phyloP scores from a whole-genome alignment of 2,113 vertebrate genomes.

The Recurvirostra avosetta region DNA sequence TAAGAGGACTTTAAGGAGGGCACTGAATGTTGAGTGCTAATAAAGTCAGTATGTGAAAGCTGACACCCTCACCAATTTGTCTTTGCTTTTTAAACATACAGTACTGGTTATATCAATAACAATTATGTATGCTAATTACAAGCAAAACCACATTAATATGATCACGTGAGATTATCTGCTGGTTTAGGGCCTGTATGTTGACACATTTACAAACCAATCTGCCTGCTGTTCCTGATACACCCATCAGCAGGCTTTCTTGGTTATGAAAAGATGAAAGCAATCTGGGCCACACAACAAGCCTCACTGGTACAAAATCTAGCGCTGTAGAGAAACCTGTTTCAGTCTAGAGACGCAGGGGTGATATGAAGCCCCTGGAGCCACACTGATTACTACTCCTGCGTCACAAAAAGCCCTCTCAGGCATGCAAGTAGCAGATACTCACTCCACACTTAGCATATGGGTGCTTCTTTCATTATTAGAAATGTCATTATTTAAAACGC shows the following conservation, averaged over 20 bases:
- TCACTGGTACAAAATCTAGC: not conserved
- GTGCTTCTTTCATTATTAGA: not conserved
- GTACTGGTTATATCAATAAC: not conserved
- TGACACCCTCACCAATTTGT: not conserved
- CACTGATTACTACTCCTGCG: not conserved
- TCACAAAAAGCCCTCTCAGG: not conserved
- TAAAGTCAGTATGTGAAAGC: not conserved
- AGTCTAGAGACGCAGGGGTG: not conserved
- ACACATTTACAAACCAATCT: not conserved
- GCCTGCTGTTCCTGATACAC: not conserved
- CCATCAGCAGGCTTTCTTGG: not conserved
- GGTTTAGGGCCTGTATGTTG: not conserved
- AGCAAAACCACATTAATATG: not conserved
- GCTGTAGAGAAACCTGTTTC: not conserved
- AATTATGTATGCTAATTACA: not conserved
- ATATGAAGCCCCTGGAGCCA: not conserved
- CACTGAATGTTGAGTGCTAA: not conserved
- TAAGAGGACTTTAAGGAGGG: not conserved
- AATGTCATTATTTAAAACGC: not conserved
- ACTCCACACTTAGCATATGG: not conserved
- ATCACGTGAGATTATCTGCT: not conserved
- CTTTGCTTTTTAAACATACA: not conserved
- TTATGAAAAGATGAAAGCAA: not conserved
- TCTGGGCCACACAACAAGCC: not conserved
- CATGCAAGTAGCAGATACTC: not conserved